Evolutionary conservation across 2,797 vertebrate genomes (phyloP), one percentile per base, ranked within the genome.

Genomic region (Phylloscopus collybita): DNA sequence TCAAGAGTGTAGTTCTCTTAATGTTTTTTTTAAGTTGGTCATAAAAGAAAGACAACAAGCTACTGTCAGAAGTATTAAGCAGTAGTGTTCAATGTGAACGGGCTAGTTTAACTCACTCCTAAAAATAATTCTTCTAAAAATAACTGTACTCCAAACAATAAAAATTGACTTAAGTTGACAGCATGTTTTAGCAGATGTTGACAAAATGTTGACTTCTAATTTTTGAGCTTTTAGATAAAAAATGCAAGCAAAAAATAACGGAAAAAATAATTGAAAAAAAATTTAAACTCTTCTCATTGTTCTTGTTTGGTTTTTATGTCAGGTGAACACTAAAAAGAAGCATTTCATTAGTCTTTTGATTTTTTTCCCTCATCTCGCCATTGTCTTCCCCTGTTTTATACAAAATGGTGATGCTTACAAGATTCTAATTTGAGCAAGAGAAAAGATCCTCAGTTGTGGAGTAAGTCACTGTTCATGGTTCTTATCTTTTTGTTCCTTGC

Each of bases 1-100:
- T 92, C 80, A 69, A 54, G 87, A 82, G 91, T 88, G 40, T 90
- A 27, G 67, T 93, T 92, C 86, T 84, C 67, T 50, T 92, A 88
- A 87, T 73, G 54, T 66, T 93, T 91, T 81, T 92, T 92, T 92
- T 23, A 71, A 93, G 86, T 56, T 73, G 67, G 14, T 67, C 45
- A 18, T 82, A 70, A 92, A 94, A 92, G 72, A 88, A 78, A 88
- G 73, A 49, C 66, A 95, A 93, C 49, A 75, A 79, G 44, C 56
- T 86, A 34, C 72, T 74, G 60, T 82, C 79, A 60, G 53, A 89
- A 73, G 9, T 85, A 76, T 75, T 69, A 86, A 90, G 54, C 59
- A 69, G 45, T 65, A 71, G 34, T 12, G 54, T 67, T 38, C 50
- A 70, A 40, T 53, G 38, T 34, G 38, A 92, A 25, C 50, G 79